Evolutionary conservation across 2,797 vertebrate species (phyloP), one percentile per base, ranked within the genome.

Genomic region (Muraenolepis orangiensis): DNA sequence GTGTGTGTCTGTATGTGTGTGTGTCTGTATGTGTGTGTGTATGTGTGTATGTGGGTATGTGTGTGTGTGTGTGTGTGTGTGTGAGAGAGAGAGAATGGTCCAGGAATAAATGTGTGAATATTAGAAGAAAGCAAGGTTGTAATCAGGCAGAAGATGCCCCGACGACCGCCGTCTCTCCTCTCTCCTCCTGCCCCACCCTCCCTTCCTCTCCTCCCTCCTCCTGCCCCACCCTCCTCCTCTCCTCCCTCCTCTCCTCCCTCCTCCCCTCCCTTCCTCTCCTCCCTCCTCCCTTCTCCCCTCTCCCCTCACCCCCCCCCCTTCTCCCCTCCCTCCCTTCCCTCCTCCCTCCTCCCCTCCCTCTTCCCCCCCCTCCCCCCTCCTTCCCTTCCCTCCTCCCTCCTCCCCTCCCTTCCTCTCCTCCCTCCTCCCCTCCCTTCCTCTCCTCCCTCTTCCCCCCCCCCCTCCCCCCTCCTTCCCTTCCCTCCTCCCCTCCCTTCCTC

Each of bases 371-470:
- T 75, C 69, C 71, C 74, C 81, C 77, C 66, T 57, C 73, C 68
- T 75, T 67, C 79, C 73, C 73, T 75, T 75, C 75, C 70, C 66
- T 68, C 72, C 36, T 79, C 73, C 46, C 29, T 70, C 69, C 64
- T 51, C 20, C 69, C 72, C 38, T 66, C 76, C 76, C 70, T 20
- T 76, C 3, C 40, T 13, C 10, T 12, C 40, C 40, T 42, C 40
- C 14, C 11, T 13, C 14, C 40, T 13, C 16, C 40, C 40, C 14
- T 13, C 16, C 40, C 40, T 8, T 10, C 40, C 40, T 16, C 40
- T 42, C 40, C 40, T 14, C 40, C 40, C 8, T 13, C 11, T 42
- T 13, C 16, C 40, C 16, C 40, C 40, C 1, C 40, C 40, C 1
- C 11, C 40, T 13, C 11, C 40, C 40, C 40, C 10, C 11, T 13